Conservation (phyloP, 2,888 invertebrate species). For the Heliconius charithonia region DNA sequence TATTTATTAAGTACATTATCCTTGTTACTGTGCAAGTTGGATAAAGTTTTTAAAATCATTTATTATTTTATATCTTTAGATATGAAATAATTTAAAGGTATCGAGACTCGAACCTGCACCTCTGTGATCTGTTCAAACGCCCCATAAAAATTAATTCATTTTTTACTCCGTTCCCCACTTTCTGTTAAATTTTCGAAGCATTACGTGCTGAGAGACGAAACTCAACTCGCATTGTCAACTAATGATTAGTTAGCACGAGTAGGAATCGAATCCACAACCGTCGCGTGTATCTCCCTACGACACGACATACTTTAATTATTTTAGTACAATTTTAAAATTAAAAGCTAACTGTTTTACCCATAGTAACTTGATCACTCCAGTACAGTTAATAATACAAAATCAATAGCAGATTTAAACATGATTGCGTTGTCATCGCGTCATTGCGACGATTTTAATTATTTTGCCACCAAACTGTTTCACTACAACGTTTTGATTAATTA, state of each 20-base stretch:
- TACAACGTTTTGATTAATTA: slow-evolving; percentile 36
- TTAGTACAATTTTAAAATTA: no score
- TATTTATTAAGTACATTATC: not conserved
- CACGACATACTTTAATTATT: no score
- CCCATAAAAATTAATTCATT: not conserved
- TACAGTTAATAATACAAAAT: slow-evolving; percentile 44
- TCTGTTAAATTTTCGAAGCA: not conserved
- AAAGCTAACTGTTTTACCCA: not conserved
- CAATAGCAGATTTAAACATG: slow-evolving; percentile 46
- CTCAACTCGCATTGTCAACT: not conserved
- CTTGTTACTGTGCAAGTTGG: not conserved
- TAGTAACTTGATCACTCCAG: not conserved
- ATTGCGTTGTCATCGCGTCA: slow-evolving; percentile 44
- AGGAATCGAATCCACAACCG: not conserved
- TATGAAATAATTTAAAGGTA: not conserved
- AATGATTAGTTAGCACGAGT: not conserved
- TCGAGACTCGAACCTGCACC: not conserved
- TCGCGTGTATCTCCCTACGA: no score
- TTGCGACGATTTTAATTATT: slow-evolving; percentile 46
- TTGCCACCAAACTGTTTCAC: slow-evolving; percentile 39
- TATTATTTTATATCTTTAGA: not conserved
- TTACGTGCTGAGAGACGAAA: no score
- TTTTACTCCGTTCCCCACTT: not conserved
- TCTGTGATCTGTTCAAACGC: not conserved
- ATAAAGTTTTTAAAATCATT: not conserved